Conservation (phyloP, 1,140 invertebrate species). For the Scylla paramamosain region DNA sequence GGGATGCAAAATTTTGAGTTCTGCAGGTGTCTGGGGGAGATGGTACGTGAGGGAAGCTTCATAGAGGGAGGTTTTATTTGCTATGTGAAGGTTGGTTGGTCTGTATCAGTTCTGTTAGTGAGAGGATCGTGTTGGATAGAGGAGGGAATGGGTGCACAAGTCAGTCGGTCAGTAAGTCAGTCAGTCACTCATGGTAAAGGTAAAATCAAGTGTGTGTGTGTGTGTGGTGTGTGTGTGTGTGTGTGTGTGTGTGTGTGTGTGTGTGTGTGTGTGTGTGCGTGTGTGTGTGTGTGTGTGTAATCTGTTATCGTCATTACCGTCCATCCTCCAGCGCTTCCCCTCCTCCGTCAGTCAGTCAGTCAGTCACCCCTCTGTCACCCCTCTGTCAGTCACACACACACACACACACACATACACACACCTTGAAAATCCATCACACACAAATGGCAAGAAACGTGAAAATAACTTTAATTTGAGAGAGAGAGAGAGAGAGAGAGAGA, state of each 20-base stretch:
- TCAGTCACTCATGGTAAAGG: background rate
- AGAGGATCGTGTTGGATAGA: too few relatives aligned
- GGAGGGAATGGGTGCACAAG: background rate
- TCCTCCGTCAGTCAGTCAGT: background rate
- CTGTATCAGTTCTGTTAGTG: too few relatives aligned
- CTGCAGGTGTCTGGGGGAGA: too few relatives aligned
- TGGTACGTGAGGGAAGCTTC: too few relatives aligned
- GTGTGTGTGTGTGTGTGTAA: conserved; percentile 6
- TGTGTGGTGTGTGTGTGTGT: background rate
- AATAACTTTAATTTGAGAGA: background rate
- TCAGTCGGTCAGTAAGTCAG: background rate
- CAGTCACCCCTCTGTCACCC: background rate
- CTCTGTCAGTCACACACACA: background rate
- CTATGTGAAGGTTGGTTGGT: too few relatives aligned
- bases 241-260: conserved; percentile 1
- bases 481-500: too few relatives aligned
- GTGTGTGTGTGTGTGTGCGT: conserved; percentile 19
- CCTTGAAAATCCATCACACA: background rate
- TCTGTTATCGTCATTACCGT: background rate
- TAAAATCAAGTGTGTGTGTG: background rate
- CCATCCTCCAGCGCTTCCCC: background rate
- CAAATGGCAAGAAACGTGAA: background rate
- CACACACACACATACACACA: conserved; percentile 37
- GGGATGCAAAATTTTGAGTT: too few relatives aligned
- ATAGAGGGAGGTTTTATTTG: too few relatives aligned